These are phyloP conservation scores for Cepaea nemoralis DNA, from an alignment of 1,140 invertebrate genomes.

Conservation along the genomic window DNA sequence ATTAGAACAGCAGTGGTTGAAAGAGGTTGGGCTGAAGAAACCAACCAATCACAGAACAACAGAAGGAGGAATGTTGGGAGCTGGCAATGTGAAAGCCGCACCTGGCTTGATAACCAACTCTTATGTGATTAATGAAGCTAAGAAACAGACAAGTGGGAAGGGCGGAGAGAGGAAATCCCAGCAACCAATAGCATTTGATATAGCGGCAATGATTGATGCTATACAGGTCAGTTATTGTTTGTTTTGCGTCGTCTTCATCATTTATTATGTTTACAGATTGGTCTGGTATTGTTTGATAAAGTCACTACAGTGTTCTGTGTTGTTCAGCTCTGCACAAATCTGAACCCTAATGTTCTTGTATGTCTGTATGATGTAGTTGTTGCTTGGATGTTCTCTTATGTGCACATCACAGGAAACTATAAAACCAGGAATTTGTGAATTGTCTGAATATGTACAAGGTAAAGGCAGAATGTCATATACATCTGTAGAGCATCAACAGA, in stretches of 20 bases:
- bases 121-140: constrained; percentile 41
- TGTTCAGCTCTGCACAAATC: too few species aligned
- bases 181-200: constrained; percentile 62
- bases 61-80: background rate
- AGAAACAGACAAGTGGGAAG: constrained; percentile 11
- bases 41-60: constrained; percentile 12
- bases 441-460: too few species aligned
- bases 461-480: too few species aligned
- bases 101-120: constrained; percentile 41
- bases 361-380: too few species aligned
- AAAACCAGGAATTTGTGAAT: too few species aligned
- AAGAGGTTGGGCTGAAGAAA: constrained; percentile 56
- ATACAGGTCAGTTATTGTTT: constrained; percentile 48
- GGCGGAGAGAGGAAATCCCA: constrained; percentile 60
- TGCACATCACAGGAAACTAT: too few species aligned
- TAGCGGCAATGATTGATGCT: constrained; percentile 64
- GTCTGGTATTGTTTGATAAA: too few species aligned
- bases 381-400: too few species aligned
- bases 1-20: constrained; percentile 67
- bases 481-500: too few species aligned
- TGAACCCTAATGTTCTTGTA: too few species aligned
- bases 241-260: background rate
- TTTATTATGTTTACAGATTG: too few species aligned
- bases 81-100: background rate
- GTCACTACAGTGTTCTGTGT: too few species aligned